These are phyloP conservation scores for Dryobotodes eremita DNA, from an alignment of 2,888 invertebrate genomes.

Conservation along the genomic window DNA sequence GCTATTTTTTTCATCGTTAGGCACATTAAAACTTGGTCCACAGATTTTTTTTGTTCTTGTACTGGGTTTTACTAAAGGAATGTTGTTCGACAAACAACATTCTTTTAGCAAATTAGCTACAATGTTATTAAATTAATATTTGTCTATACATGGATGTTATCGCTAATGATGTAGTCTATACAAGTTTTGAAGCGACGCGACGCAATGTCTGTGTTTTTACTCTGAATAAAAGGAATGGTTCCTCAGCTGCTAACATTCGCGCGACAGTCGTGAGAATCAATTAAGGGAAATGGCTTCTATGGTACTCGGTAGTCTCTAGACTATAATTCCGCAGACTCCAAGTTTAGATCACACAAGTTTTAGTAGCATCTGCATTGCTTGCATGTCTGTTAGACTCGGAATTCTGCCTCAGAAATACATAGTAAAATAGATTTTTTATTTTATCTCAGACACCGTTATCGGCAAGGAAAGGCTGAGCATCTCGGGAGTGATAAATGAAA, in stretches of 20 bases:
- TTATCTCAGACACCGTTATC: constrained; percentile 65
- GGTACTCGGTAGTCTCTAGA: constrained; percentile 46
- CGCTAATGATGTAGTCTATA: constrained; percentile 42
- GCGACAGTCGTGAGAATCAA: constrained; percentile 62
- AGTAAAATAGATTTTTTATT: constrained; percentile 49
- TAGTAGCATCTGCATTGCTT: constrained; percentile 26
- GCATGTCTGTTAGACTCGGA: constrained; percentile 1
- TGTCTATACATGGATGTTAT: constrained; percentile 21
- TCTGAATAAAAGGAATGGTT: constrained; percentile 48
- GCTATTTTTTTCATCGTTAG: constrained; percentile 28
- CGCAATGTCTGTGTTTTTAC: constrained; percentile 55
- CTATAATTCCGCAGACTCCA: constrained; percentile 55
- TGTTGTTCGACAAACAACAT: constrained; percentile 29
- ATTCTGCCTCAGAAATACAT: constrained; percentile 11
- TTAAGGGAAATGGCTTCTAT: constrained; percentile 58
- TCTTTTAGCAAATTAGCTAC: constrained; percentile 49
- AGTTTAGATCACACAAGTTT: constrained; percentile 58
- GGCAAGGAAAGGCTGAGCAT: constrained; percentile 76
- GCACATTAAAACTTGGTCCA: constrained; percentile 24
- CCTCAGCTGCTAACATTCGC: constrained; percentile 57
- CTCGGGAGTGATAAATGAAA: constrained; percentile 88
- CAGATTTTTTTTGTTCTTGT: constrained; percentile 23
- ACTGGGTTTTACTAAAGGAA: not conserved
- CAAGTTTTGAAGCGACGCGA: constrained; percentile 41
- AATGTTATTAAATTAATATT: constrained; percentile 49